A percentile compares a stretch with the other conserved stretches of the same genome.
Conservation (phyloP, 1,140 invertebrate genomes). For the Armadillidium nasatum region DNA sequence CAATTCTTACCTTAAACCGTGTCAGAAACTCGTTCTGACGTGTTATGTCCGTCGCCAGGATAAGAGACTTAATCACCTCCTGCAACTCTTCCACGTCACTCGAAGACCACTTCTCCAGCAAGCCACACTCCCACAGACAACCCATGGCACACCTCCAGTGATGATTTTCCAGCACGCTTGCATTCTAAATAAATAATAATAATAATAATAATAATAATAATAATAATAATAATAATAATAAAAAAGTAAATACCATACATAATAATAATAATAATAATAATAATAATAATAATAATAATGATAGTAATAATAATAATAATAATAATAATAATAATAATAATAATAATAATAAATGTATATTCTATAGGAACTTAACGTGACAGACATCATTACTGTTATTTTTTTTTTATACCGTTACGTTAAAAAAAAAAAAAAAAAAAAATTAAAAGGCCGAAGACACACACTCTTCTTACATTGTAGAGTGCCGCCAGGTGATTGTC, state of each 20-base stretch:
- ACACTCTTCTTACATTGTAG: conserved; percentile 72
- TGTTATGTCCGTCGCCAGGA: conserved; percentile 88
- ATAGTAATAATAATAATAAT: no score
- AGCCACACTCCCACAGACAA: conserved; percentile 73
- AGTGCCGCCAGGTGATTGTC: conserved; percentile 81
- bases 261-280: no score
- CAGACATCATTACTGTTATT: no score
- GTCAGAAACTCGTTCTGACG: conserved; percentile 78
- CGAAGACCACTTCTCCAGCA: conserved; percentile 62
- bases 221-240: no score
- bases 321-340: no score
- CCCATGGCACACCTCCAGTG: conserved; percentile 84
- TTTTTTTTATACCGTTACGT: no score
- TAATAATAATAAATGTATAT: no score
- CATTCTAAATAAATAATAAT: conserved; percentile 62
- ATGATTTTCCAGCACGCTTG: conserved; percentile 88
- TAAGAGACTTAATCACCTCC: conserved; percentile 71
- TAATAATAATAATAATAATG: no score
- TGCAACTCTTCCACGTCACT: conserved; percentile 58
- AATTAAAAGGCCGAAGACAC: no score
- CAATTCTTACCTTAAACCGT: conserved; percentile 66
- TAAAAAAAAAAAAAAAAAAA: no score
- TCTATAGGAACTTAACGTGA: no score
- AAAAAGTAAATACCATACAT: no score
- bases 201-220: conserved; percentile 3